A percentile compares a stretch with the other conserved stretches of the same genome.
phyloP scores from a whole-genome alignment of 30 jellyfish, hydroid and myxozoan genomes.

The Hydra vulgaris region DNA sequence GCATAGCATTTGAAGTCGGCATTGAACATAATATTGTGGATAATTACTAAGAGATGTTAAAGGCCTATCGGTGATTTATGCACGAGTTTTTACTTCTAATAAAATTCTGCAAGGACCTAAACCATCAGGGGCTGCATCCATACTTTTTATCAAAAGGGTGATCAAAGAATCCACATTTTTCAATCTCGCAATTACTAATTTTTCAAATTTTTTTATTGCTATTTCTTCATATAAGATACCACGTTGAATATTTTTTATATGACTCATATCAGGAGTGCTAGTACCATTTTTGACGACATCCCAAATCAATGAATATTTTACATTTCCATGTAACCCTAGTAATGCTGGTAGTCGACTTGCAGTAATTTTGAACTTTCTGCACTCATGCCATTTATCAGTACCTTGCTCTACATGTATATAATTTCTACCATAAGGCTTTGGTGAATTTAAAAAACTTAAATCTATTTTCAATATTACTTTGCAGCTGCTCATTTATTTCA shows the following conservation, averaged over 20 bases:
- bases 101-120: background rate
- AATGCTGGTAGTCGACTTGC: constrained; percentile 15
- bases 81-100: constrained; percentile 5
- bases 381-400: background rate
- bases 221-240: constrained; percentile 14
- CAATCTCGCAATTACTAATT: background rate
- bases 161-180: constrained; percentile 3
- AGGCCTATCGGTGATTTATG: background rate
- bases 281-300: constrained; percentile 9
- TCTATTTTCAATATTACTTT: background rate
- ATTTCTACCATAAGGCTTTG: constrained; percentile 3
- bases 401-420: background rate
- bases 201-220: background rate
- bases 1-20: constrained; percentile 4
- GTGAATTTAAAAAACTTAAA: constrained; percentile 1
- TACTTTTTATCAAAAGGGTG: constrained; percentile 6
- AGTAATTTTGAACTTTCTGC: constrained; percentile 4
- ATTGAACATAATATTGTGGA: constrained; percentile 7
- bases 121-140: constrained; percentile 14
- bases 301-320: background rate
- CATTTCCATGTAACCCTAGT: background rate
- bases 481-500: constrained; percentile 1
- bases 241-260: constrained; percentile 1
- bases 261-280: background rate
- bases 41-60: background rate